Evolutionary conservation across 1,140 invertebrate species (phyloP).

Genomic region (Drosophila hydei): DNA sequence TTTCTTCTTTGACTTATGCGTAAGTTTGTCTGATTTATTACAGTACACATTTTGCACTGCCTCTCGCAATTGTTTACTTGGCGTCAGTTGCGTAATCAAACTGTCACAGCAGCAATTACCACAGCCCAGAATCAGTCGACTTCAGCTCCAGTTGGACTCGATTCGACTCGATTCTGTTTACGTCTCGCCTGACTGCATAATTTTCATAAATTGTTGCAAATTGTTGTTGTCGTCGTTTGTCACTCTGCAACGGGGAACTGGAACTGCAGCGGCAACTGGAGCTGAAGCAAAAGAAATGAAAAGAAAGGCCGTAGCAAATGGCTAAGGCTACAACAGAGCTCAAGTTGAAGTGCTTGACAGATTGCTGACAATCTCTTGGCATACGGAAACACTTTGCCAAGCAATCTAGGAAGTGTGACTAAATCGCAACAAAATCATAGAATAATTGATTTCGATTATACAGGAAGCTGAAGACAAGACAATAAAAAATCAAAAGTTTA

Average conservation of each 20-base stretch:
- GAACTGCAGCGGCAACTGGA: conserved; percentile 28
- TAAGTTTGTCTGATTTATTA: conserved; percentile 47
- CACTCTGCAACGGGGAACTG: conserved; percentile 23
- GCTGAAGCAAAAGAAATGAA: conserved; percentile 28
- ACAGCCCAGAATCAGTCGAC: conserved; percentile 33
- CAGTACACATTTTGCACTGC: conserved; percentile 32
- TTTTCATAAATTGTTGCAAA: conserved; percentile 80
- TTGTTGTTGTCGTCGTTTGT: conserved; percentile 52
- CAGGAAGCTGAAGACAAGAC: conserved; percentile 11
- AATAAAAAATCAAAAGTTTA: neutral
- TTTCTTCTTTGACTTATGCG: conserved; percentile 43
- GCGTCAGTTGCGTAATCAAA: conserved; percentile 69
- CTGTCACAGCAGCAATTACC: conserved; percentile 70
- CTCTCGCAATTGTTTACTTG: conserved; percentile 23
- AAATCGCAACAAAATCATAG: conserved; percentile 8
- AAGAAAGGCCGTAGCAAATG: conserved; percentile 5
- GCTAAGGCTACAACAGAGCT: conserved; percentile 5
- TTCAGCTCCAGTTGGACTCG: conserved; percentile 18
- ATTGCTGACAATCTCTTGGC: conserved; percentile 5
- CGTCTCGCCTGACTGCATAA: conserved; percentile 53
- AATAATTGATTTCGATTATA: conserved; percentile 22
- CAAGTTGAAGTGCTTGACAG: conserved; percentile 33
- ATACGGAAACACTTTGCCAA: neutral
- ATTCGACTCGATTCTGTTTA: conserved; percentile 7
- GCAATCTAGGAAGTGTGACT: conserved; percentile 19